phyloP scores from a whole-genome alignment of 1,140 invertebrate genomes.

The Caenorhabditis inopinata region DNA sequence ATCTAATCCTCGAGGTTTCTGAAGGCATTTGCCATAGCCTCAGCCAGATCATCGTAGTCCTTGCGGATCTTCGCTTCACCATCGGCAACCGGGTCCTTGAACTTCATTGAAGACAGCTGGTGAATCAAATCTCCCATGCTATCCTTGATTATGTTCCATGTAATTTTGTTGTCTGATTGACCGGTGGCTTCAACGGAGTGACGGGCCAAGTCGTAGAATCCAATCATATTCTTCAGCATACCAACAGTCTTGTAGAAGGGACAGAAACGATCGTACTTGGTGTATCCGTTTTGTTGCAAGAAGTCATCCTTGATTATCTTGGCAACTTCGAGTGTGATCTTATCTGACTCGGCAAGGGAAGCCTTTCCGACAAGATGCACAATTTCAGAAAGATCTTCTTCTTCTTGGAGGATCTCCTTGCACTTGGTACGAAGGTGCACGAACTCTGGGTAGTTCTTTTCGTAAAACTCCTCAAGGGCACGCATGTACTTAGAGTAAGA shows the following conservation, averaged over 20 bases:
- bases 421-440: slow-evolving; percentile 79
- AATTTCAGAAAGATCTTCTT: slow-evolving; percentile 99
- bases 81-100: slow-evolving; percentile 98
- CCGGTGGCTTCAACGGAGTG: slow-evolving; percentile 96
- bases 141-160: slow-evolving; percentile 94
- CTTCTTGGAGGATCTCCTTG: slow-evolving; percentile 87
- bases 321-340: slow-evolving; percentile 97
- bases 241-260: slow-evolving; percentile 99
- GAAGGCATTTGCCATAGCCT: slow-evolving; percentile 93
- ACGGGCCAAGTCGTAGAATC: slow-evolving; percentile 94
- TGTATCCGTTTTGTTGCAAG: slow-evolving; percentile 89
- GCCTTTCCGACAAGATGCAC: slow-evolving; percentile 97
- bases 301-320: slow-evolving; percentile 96
- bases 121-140: slow-evolving; percentile 93
- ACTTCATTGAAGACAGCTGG: slow-evolving; percentile 98
- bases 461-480: slow-evolving; percentile 97
- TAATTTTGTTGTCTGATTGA: slow-evolving; percentile 93
- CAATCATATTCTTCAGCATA: slow-evolving; percentile 97
- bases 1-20: slow-evolving; percentile 95
- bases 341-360: slow-evolving; percentile 92
- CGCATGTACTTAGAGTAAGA: slow-evolving; percentile 97
- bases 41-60: slow-evolving; percentile 90
- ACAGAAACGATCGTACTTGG: slow-evolving; percentile 84
- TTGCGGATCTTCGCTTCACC: slow-evolving; percentile 94
- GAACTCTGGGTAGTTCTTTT: slow-evolving; percentile 97